Base-by-base conservation (phyloP, 2,797 vertebrate genomes). In the Sparus aurata region DNA sequence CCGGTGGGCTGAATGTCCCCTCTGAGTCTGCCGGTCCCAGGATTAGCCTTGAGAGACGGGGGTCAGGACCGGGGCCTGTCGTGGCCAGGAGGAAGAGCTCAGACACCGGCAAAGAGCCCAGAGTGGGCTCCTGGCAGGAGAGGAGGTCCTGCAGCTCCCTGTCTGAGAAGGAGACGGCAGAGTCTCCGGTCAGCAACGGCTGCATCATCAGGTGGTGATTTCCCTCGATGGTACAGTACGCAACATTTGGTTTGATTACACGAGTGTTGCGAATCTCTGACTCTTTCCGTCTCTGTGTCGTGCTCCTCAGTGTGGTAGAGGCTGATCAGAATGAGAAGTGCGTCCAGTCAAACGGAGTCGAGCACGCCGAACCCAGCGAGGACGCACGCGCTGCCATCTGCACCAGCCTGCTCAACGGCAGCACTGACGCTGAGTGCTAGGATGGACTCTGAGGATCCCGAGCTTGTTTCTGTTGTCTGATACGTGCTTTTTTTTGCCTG, bases 401-500 rank as follows among this genome's bases (percentile, higher is more conserved):
- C 47, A 6, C 76, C 38, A 61, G 65, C 43, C 82, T 87, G 4
- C 66, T 92, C 50, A 91, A 88, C 17, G 68, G 81, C 73, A 87
- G 85, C 84, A 20, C 73, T 12, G 92, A 92, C 16, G 86, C 93
- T 0, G 93, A 95, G 80, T 95, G 94, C 87, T 94, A 94, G 81
- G 75, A 25, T 0, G 73, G 72, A 65, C 73, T 67, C 54, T 4
- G 55, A 81, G 79, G 79, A 76, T 78, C 82, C 75, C n/a, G 10
- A 53, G 30, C 70, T 63, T 18, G 55, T 25, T 72, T 75, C 25
- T 75, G 23, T 45, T 0, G 27, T 12, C 65, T 59, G 72, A 73
- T 70, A 43, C 3, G 10, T 38, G 71, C 47, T 2, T 57, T 78
- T 78, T 7, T 71, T 45, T 61, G 57, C 65, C 79, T 9, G 30